Evolutionary conservation across 2,797 vertebrate species (phyloP).

Genomic region (Apogon hyalosoma): DNA sequence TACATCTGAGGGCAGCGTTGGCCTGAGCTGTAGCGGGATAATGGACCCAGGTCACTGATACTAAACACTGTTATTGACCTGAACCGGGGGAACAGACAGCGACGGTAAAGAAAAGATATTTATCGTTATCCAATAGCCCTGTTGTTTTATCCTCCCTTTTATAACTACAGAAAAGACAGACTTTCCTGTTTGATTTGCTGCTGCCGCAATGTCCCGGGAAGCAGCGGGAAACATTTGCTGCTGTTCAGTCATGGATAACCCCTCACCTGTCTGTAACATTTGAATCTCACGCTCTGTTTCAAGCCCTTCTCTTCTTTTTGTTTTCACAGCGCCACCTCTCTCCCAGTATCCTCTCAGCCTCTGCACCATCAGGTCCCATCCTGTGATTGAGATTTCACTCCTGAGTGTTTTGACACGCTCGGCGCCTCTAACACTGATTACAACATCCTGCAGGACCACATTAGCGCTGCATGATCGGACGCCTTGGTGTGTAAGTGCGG

Average conservation of each 20-base stretch:
- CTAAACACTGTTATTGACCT: conserved; percentile 61
- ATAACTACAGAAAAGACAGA: conserved; percentile 3
- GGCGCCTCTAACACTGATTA: conserved; percentile 52
- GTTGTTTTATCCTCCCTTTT: conserved; percentile 30
- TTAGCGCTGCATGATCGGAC: conserved; percentile 55
- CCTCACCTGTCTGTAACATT: conserved; percentile 38
- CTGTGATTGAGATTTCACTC: conserved; percentile 55
- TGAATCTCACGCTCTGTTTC: conserved; percentile 36
- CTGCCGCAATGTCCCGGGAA: conserved; percentile 10
- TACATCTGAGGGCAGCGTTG: conserved; percentile 26
- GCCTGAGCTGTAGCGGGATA: conserved; percentile 16
- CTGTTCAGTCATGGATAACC: conserved; percentile 43
- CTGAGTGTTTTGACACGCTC: conserved; percentile 49
- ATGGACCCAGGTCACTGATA: conserved; percentile 62
- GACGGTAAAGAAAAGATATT: conserved; percentile 53
- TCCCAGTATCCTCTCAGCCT: background rate
- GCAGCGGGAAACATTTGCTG: conserved; percentile 19
- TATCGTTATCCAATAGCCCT: conserved; percentile 54
- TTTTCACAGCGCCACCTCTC: conserved; percentile 16
- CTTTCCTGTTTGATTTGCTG: conserved; percentile 28
- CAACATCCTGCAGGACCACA: conserved; percentile 56
- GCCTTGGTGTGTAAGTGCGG: conserved; percentile 6
- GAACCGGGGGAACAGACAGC: conserved; percentile 24
- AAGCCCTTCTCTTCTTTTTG: conserved; percentile 9
- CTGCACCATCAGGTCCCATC: conserved; percentile 38